phyloP scores from a whole-genome alignment of 2,888 invertebrate species.

The Notocelia uddmanniana region DNA sequence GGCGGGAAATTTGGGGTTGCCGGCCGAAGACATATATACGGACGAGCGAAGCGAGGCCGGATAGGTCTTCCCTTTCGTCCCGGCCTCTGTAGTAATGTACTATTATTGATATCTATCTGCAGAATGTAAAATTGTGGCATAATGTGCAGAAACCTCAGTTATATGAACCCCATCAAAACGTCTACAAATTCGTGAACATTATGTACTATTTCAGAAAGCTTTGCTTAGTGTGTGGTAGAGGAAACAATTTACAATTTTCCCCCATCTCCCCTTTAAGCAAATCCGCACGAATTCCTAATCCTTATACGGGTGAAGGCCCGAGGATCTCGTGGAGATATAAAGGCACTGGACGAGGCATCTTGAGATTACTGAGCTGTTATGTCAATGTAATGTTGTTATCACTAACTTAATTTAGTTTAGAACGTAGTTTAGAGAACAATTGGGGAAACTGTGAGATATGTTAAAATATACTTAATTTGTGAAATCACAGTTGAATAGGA shows the following conservation, averaged over 20 bases:
- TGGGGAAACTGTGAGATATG: not conserved
- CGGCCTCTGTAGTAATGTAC: too few relatives aligned
- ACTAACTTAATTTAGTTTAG: not conserved
- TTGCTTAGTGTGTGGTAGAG: slow-evolving; percentile 69
- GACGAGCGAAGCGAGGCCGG: too few relatives aligned
- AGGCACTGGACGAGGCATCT: slow-evolving; percentile 51
- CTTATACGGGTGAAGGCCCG: slow-evolving; percentile 71
- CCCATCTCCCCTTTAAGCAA: slow-evolving; percentile 75
- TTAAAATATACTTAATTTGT: too few relatives aligned
- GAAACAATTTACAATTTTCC: slow-evolving; percentile 79
- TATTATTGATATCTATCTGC: not conserved
- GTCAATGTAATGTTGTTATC: slow-evolving; percentile 1
- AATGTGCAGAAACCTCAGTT: not conserved
- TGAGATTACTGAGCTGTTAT: slow-evolving; percentile 1
- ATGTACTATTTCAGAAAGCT: slow-evolving; percentile 63
- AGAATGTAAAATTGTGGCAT: not conserved
- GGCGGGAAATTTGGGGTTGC: too few relatives aligned
- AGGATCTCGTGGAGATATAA: slow-evolving; percentile 66
- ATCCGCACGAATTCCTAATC: slow-evolving; percentile 79
- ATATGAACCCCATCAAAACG: not conserved
- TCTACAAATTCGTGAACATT: slow-evolving; percentile 57
- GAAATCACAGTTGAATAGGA: not conserved
- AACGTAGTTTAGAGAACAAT: not conserved
- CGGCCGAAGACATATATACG: too few relatives aligned
- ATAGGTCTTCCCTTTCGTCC: too few relatives aligned